These are phyloP conservation scores for Trichoplusia ni DNA, from an alignment of 1,140 invertebrate species.

Conservation along the genomic window DNA sequence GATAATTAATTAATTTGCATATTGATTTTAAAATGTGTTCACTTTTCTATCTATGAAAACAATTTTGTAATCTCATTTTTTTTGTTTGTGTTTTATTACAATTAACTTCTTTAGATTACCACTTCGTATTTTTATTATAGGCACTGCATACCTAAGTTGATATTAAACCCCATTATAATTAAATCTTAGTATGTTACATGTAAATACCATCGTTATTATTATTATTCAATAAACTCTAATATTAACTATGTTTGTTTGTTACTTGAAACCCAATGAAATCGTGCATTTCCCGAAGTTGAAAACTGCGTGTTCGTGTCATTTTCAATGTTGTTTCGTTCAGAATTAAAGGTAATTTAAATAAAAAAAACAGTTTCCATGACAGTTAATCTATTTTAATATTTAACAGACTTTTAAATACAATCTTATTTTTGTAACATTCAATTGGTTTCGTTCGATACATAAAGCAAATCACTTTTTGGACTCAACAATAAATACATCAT, in stretches of 20 bases:
- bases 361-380: conserved; percentile 45
- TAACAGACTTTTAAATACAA: conserved; percentile 79
- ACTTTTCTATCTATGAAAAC: not conserved
- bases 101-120: not conserved
- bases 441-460: conserved; percentile 61
- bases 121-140: not conserved
- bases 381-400: conserved; percentile 70
- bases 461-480: conserved; percentile 62
- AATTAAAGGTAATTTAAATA: conserved; percentile 22
- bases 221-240: conserved; percentile 24
- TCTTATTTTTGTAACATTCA: conserved; percentile 69
- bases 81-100: no score
- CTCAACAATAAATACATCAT: conserved; percentile 74
- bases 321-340: not conserved
- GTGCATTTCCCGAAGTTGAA: no score
- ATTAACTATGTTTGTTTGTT: conserved; percentile 17
- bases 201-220: conserved; percentile 37
- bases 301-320: not conserved
- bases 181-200: conserved; percentile 15
- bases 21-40: no score
- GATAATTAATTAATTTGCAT: not conserved
- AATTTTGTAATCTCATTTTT: not conserved
- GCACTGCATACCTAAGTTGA: not conserved
- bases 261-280: conserved; percentile 25
- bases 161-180: not conserved